These are phyloP conservation scores for Holcopasites calliopsidis DNA, from an alignment of 1,140 invertebrate species.

Conservation along the genomic window DNA sequence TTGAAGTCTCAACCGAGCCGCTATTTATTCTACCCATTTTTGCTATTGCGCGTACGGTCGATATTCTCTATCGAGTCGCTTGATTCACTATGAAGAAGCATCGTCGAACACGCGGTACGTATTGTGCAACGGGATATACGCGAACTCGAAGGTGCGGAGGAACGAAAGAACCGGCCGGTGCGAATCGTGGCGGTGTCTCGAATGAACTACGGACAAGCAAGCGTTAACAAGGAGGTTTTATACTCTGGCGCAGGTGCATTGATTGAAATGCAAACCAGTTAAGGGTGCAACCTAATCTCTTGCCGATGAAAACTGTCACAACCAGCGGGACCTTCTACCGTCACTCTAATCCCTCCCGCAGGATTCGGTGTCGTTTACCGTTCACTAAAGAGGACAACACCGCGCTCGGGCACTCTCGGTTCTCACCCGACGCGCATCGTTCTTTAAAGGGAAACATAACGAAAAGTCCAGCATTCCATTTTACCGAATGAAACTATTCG, in stretches of 20 bases:
- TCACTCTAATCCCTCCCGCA: conserved; percentile 9
- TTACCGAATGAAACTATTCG: too few relatives aligned
- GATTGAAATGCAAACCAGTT: conserved; percentile 78
- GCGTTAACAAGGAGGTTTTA: conserved; percentile 45
- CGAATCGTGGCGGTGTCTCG: conserved; percentile 13
- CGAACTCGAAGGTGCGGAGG: not conserved
- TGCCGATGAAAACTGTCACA: conserved; percentile 33
- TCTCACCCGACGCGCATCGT: not conserved
- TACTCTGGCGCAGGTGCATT: conserved; percentile 68
- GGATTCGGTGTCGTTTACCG: conserved; percentile 67
- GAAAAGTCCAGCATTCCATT: too few relatives aligned
- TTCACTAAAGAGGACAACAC: conserved; percentile 39
- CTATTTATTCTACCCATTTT: not conserved
- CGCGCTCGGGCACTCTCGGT: not conserved
- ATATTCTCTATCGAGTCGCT: not conserved
- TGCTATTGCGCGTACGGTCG: not conserved
- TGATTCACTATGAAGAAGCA: too few relatives aligned
- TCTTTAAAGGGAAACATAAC: not conserved
- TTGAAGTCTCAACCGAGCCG: conserved; percentile 62
- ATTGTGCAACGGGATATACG: too few relatives aligned
- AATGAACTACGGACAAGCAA: conserved; percentile 27
- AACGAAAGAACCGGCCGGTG: not conserved
- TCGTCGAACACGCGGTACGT: too few relatives aligned
- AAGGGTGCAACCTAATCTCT: conserved; percentile 77
- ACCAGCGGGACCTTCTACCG: conserved; percentile 37